Evolutionary conservation across 2,888 invertebrate species (phyloP).

Genomic region (Thyatira batis): DNA sequence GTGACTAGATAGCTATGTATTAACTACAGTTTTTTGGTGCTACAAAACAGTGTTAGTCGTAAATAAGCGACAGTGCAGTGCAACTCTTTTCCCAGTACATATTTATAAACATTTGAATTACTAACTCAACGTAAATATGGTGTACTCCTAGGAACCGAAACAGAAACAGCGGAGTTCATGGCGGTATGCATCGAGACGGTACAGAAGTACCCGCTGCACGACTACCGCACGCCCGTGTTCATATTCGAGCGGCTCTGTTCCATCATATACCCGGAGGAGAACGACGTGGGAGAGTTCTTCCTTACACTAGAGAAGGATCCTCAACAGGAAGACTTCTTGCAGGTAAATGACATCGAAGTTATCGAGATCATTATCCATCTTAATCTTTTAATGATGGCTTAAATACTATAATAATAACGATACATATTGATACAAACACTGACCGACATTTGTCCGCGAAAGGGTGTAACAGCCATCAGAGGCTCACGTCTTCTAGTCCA

Average conservation of each 20-base stretch:
- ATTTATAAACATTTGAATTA: not conserved
- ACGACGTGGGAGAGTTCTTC: slow-evolving; percentile 98
- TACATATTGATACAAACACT: no score
- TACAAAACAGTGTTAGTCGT: no score
- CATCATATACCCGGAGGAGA: slow-evolving; percentile 98
- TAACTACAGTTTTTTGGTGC: no score
- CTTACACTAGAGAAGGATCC: slow-evolving; percentile 98
- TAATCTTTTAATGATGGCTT: no score
- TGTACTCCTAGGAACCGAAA: slow-evolving; percentile 89
- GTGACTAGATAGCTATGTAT: no score
- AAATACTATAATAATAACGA: no score
- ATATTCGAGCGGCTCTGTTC: slow-evolving; percentile 98
- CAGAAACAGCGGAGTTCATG: slow-evolving; percentile 98
- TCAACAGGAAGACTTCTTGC: slow-evolving; percentile 99
- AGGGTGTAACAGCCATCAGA: no score
- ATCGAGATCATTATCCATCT: no score
- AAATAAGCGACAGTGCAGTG: no score
- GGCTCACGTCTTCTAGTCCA: no score
- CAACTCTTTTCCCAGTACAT: no score
- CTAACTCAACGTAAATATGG: not conserved
- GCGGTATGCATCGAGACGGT: slow-evolving; percentile 98
- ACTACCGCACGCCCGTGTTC: slow-evolving; percentile 97
- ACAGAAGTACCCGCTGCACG: slow-evolving; percentile 93
- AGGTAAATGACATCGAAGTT: slow-evolving; percentile 77
- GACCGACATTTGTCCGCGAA: no score